Evolutionary conservation across 2,888 invertebrate genomes (phyloP).

Genomic region (Eupithecia centaureata): DNA sequence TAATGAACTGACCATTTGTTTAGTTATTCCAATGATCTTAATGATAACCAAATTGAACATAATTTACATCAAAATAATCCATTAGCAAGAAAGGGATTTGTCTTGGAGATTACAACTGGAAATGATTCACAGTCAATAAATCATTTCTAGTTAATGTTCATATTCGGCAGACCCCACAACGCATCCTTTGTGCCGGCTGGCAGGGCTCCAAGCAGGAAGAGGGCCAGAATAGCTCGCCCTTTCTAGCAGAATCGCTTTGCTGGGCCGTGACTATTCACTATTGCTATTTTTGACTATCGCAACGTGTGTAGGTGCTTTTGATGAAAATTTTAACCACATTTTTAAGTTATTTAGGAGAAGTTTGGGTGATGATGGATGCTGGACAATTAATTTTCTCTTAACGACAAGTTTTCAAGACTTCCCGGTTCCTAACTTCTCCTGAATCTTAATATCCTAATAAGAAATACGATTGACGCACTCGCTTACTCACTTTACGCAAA

Average conservation of each 20-base stretch:
- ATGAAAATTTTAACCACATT: slow-evolving; percentile 10
- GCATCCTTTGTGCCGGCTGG: slow-evolving; percentile 74
- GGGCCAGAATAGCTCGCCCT: slow-evolving; percentile 36
- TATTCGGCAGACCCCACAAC: slow-evolving; percentile 58
- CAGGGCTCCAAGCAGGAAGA: slow-evolving; percentile 73
- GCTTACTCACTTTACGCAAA: not conserved
- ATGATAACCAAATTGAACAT: not conserved
- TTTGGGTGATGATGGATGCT: not conserved
- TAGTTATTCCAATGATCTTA: not conserved
- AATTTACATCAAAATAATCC: not conserved
- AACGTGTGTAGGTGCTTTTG: slow-evolving; percentile 20
- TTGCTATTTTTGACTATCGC: slow-evolving; percentile 29
- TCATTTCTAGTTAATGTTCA: slow-evolving; percentile 45
- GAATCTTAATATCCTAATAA: not conserved
- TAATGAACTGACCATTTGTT: not conserved
- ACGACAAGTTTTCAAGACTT: not conserved
- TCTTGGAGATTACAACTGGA: not conserved
- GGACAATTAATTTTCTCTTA: not conserved
- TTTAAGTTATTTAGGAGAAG: not conserved
- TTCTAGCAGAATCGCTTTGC: slow-evolving; percentile 37
- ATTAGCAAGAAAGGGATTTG: not conserved
- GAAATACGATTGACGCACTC: not conserved
- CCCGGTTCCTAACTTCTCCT: not conserved
- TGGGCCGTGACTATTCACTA: slow-evolving; percentile 35
- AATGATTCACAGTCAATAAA: slow-evolving; percentile 24